Conservation (phyloP, 2,797 vertebrate genomes). For the Diglossa cyanea region DNA sequence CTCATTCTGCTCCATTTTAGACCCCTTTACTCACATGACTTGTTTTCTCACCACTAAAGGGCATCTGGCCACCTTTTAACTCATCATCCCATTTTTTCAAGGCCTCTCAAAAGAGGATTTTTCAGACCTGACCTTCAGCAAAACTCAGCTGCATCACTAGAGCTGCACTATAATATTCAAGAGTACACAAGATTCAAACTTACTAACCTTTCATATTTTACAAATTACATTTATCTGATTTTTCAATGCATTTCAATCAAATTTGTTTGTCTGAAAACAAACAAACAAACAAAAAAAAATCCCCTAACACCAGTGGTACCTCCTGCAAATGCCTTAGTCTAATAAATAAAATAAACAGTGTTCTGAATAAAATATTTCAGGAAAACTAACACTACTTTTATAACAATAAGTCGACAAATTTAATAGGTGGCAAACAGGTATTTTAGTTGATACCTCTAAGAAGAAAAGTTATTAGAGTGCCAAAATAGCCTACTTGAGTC, state of each 20-base stretch:
- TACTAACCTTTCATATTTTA: background rate
- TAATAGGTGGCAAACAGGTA: background rate
- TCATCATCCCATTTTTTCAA: background rate
- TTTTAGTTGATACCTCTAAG: background rate
- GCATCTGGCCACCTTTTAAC: background rate
- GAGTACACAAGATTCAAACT: background rate
- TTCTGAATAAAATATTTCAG: background rate
- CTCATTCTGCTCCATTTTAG: background rate
- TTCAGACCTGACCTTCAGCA: background rate
- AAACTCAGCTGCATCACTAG: background rate
- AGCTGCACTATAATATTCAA: background rate
- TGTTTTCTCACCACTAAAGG: background rate
- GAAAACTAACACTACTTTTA: background rate
- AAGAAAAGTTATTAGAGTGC: background rate
- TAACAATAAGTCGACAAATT: background rate
- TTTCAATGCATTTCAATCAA: background rate
- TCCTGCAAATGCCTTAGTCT: background rate
- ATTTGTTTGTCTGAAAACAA: background rate
- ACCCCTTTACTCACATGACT: background rate
- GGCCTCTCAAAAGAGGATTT: background rate
- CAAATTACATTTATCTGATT: background rate
- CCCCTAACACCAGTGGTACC: accelerated
- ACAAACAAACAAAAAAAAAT: background rate
- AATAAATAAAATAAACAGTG: background rate
- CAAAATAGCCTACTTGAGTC: background rate